A percentile compares a stretch with the other conserved stretches of the same genome.
phyloP scores from a whole-genome alignment of 37 sponge, comb jelly and placozoan species.

The Aplysina aerophoba region DNA sequence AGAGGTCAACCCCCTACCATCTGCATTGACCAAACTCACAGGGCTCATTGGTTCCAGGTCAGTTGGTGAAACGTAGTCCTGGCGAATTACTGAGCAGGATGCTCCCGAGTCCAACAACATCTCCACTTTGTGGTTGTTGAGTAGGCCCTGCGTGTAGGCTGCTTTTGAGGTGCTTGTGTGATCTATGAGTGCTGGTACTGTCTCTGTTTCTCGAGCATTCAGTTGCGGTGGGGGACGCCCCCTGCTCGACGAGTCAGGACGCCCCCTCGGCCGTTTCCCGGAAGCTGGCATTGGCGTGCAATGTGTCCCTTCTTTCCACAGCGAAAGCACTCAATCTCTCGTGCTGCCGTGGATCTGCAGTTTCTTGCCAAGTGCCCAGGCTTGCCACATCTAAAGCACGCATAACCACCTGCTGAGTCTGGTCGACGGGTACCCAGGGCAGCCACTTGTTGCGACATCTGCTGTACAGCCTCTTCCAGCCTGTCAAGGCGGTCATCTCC shows the following conservation, averaged over 20 bases:
- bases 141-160: background rate
- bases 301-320: constrained; percentile 16
- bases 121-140: background rate
- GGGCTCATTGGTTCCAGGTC: background rate
- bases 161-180: background rate
- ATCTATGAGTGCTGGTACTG: background rate
- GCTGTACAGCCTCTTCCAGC: constrained; percentile 1
- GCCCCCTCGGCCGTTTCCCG: constrained; percentile 22
- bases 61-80: background rate
- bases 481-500: background rate
- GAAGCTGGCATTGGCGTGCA: background rate
- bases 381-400: constrained; percentile 4
- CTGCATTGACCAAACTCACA: background rate
- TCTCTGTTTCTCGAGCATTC: background rate
- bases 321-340: background rate
- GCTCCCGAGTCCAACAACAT: constrained; percentile 17
- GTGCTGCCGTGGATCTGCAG: background rate
- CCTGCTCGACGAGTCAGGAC: constrained; percentile 1
- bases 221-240: constrained; percentile 21
- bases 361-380: background rate
- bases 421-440: background rate
- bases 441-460: background rate
- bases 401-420: background rate
- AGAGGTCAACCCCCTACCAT: background rate
- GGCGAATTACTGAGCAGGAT: constrained; percentile 11